Evolutionary conservation across 2,888 invertebrate genomes (phyloP).

Genomic region (Mechanitis mazaeus): DNA sequence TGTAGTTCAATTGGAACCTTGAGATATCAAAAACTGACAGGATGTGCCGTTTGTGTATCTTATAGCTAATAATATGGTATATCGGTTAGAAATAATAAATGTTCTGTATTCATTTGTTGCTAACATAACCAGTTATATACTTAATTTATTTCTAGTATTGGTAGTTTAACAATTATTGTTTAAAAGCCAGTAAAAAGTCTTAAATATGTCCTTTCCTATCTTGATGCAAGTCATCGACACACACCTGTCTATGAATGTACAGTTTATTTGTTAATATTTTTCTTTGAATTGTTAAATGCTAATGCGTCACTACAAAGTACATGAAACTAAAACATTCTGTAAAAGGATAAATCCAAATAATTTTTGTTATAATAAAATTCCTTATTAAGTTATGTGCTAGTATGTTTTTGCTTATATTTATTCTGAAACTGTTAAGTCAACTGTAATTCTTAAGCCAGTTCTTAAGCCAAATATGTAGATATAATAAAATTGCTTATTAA

Average conservation of each 20-base stretch:
- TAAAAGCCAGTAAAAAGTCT: slow-evolving; percentile 21
- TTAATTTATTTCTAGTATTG: neutral
- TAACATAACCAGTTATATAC: neutral
- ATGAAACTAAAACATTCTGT: too few species aligned
- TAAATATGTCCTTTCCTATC: slow-evolving; percentile 32
- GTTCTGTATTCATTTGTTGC: slow-evolving; percentile 13
- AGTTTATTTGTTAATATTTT: slow-evolving; percentile 20
- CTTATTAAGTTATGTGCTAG: too few species aligned
- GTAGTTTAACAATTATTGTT: slow-evolving; percentile 4
- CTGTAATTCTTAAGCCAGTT: too few species aligned
- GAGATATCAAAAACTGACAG: slow-evolving; percentile 61
- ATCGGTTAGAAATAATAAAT: slow-evolving; percentile 24
- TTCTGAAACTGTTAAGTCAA: too few species aligned
- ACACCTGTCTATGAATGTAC: slow-evolving; percentile 31
- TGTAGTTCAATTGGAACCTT: slow-evolving; percentile 52
- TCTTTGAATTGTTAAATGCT: slow-evolving; percentile 20
- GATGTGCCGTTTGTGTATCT: slow-evolving; percentile 59
- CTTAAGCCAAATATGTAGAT: too few species aligned
- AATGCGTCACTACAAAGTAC: neutral
- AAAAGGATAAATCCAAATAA: too few species aligned
- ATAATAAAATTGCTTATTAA: too few species aligned
- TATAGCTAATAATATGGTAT: slow-evolving; percentile 34
- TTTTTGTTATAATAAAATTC: too few species aligned
- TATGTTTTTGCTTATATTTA: too few species aligned
- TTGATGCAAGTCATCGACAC: slow-evolving; percentile 31